Percentiles rank a stretch among this genome's conserved stretches.
phyloP scores from a whole-genome alignment of 2,113 vertebrate species.

The Saccopteryx leptura region DNA sequence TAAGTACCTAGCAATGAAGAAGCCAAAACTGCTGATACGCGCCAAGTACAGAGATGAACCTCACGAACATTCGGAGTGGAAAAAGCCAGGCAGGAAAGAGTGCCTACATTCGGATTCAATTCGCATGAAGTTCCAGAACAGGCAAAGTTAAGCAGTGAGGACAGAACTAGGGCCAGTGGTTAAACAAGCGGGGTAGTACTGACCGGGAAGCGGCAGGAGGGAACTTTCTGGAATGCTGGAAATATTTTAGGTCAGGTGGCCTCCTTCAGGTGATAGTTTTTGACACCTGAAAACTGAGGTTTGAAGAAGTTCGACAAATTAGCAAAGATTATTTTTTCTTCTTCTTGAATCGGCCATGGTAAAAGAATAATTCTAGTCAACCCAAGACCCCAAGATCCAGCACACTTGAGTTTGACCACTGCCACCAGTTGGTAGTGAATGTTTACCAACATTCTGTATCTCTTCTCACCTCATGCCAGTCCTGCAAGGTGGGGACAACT shows the following conservation, averaged over 20 bases:
- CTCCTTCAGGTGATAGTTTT: conserved; percentile 27
- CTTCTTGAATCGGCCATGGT: background rate
- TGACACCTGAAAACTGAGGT: conserved; percentile 4
- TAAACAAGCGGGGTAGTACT: background rate
- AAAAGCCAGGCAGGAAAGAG: background rate
- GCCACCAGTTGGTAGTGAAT: background rate
- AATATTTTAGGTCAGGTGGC: background rate
- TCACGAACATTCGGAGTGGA: background rate
- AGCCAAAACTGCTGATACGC: background rate
- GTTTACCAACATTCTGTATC: background rate
- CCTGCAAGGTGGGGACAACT: background rate
- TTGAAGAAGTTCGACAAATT: conserved; percentile 46
- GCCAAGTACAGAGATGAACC: background rate
- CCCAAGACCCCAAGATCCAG: background rate
- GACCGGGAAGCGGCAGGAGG: background rate
- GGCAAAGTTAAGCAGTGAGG: background rate
- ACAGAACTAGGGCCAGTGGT: background rate
- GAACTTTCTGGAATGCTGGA: conserved; percentile 41
- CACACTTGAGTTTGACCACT: background rate
- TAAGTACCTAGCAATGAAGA: background rate
- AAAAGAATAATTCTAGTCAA: background rate
- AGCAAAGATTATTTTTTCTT: background rate
- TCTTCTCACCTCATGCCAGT: background rate
- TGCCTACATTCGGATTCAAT: background rate
- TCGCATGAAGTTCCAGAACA: background rate